phyloP scores from a whole-genome alignment of 2,797 vertebrate species.

The Acanthurus tractus region DNA sequence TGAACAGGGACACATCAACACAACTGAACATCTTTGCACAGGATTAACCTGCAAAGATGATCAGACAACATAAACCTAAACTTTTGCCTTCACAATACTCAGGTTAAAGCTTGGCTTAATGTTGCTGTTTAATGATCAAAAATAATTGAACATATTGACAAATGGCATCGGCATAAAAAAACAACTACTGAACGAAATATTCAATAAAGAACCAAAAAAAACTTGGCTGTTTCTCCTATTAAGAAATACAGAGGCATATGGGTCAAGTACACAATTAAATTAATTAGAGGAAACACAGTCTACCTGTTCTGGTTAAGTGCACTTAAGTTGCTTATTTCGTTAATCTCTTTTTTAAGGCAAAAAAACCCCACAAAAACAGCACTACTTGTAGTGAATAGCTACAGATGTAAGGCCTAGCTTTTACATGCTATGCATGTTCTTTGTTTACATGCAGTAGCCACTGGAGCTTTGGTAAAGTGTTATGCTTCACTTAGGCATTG shows the following conservation, averaged over 20 bases:
- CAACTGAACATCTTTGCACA: background rate
- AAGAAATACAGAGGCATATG: no score
- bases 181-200: background rate
- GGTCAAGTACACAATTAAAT: no score
- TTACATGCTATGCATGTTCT: constrained; percentile 9
- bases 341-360: background rate
- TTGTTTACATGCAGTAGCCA: constrained; percentile 32
- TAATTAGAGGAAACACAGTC: background rate
- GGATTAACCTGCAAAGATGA: background rate
- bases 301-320: background rate
- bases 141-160: background rate
- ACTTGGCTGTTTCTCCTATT: no score
- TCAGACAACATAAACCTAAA: background rate
- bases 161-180: background rate
- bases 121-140: background rate
- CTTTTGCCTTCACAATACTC: background rate
- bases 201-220: background rate
- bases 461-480: constrained; percentile 29
- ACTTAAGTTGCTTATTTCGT: no score
- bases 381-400: background rate
- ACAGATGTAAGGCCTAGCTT: constrained; percentile 15
- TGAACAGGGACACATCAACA: constrained; percentile 25
- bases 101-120: background rate
- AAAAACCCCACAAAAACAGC: constrained; percentile 8
- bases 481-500: constrained; percentile 21